Percentiles rank a stretch among this genome's conserved stretches.
Evolutionary conservation across 2,888 invertebrate genomes (phyloP).

Genomic region (Timema cristinae): DNA sequence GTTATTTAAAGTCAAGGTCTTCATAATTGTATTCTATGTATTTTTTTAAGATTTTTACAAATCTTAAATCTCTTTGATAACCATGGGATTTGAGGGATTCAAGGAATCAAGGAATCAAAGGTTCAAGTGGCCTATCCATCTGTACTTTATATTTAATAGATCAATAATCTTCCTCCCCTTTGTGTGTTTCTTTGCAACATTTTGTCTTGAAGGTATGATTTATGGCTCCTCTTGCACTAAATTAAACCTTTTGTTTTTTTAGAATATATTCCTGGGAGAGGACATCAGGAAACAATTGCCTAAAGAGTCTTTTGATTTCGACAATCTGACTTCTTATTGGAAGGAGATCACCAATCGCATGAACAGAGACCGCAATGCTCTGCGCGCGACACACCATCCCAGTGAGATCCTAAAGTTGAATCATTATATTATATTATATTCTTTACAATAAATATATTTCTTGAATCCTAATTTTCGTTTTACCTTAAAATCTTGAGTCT

Average conservation of each 20-base stretch:
- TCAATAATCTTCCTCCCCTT: background rate
- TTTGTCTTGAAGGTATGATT: slow-evolving; percentile 13
- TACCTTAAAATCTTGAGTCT: too few relatives aligned
- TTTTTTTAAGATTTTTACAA: too few relatives aligned
- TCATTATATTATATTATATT: too few relatives aligned
- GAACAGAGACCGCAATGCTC: slow-evolving; percentile 17
- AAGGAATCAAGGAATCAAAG: too few relatives aligned
- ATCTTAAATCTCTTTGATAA: too few relatives aligned
- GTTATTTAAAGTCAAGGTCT: too few relatives aligned
- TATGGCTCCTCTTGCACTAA: slow-evolving; percentile 9
- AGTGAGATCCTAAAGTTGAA: slow-evolving; percentile 23
- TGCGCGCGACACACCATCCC: slow-evolving; percentile 25
- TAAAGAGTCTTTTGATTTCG: slow-evolving; percentile 69
- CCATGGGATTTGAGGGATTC: too few relatives aligned
- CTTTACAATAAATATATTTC: too few relatives aligned
- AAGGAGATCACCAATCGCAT: slow-evolving; percentile 54
- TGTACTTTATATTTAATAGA: background rate
- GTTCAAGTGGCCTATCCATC: too few relatives aligned
- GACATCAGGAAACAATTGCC: slow-evolving; percentile 84
- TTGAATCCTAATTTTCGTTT: too few relatives aligned
- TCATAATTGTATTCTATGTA: too few relatives aligned
- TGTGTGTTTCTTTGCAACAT: background rate
- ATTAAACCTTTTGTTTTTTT: slow-evolving; percentile 24
- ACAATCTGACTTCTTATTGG: slow-evolving; percentile 67
- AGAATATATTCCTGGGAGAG: slow-evolving; percentile 82